These are phyloP conservation scores for Dicentrarchus labrax DNA, from an alignment of 2,113 vertebrate species.

Conservation along the genomic window DNA sequence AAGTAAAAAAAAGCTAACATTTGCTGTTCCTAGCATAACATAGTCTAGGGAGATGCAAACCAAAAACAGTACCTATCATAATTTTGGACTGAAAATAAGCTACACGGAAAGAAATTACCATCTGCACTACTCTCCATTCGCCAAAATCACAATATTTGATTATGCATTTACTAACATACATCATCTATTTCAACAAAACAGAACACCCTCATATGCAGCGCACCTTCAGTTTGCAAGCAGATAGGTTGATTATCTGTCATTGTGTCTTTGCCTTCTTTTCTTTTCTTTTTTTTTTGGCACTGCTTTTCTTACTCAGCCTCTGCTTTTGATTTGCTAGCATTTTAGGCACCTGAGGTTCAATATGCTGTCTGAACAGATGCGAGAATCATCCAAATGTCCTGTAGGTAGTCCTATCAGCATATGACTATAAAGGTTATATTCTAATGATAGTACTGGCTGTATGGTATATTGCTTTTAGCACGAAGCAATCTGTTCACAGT, in stretches of 20 bases:
- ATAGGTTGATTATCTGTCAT: conserved; percentile 17
- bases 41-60: background rate
- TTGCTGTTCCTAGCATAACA: background rate
- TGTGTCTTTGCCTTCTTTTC: conserved; percentile 2
- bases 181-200: conserved; percentile 11
- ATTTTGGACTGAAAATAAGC: conserved; percentile 3
- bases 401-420: conserved; percentile 21
- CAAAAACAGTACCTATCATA: background rate
- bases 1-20: background rate
- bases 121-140: background rate
- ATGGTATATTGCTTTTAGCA: conserved; percentile 41
- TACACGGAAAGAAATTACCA: background rate
- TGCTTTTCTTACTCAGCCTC: conserved; percentile 16
- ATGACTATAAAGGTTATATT: conserved; percentile 53
- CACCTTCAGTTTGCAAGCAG: conserved; percentile 9
- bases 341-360: conserved; percentile 41
- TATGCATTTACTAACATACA: background rate
- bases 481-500: conserved; percentile 64
- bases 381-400: conserved; percentile 35
- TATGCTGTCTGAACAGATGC: conserved; percentile 8
- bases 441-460: conserved; percentile 43
- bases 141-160: background rate
- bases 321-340: conserved; percentile 41
- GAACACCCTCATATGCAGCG: background rate
- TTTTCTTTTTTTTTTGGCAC: background rate